Conservation (phyloP, 2,888 invertebrate species). For the Chelonus formosanus region DNA sequence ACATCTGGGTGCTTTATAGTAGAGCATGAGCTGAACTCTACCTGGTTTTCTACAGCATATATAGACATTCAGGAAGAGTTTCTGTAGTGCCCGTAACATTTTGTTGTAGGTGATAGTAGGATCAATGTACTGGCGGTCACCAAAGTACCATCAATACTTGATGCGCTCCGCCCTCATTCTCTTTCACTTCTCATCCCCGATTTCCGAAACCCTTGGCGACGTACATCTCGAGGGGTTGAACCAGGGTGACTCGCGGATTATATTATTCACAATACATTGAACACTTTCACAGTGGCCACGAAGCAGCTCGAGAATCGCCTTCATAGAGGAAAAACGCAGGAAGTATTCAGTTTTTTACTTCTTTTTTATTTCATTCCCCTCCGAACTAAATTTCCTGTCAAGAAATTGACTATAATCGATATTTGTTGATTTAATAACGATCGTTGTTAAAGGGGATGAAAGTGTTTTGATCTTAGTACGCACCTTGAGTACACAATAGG, state of each 20-base stretch:
- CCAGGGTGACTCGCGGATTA: slow-evolving; percentile 56
- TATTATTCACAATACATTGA: slow-evolving; percentile 64
- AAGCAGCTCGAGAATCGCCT: slow-evolving; percentile 47
- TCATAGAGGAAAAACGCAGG: slow-evolving; percentile 30
- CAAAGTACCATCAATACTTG: slow-evolving; percentile 57
- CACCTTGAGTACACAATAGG: slow-evolving; percentile 9
- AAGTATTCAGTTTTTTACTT: not conserved
- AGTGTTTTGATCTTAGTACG: slow-evolving; percentile 9
- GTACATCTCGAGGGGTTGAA: slow-evolving; percentile 35
- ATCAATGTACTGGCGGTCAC: slow-evolving; percentile 46
- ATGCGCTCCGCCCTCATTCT: slow-evolving; percentile 48
- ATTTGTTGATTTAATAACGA: slow-evolving; percentile 17
- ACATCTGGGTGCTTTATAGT: slow-evolving; percentile 49
- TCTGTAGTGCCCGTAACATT: no score
- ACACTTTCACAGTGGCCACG: slow-evolving; percentile 55
- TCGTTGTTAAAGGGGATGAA: not conserved
- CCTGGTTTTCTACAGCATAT: slow-evolving; percentile 32
- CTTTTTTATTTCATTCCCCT: slow-evolving; percentile 5
- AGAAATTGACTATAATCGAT: slow-evolving; percentile 21
- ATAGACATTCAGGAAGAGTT: no score
- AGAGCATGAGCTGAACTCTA: slow-evolving; percentile 30
- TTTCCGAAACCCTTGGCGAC: slow-evolving; percentile 30
- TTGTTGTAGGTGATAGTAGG: slow-evolving; percentile 22
- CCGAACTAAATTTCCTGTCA: slow-evolving; percentile 4
- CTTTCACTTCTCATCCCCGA: slow-evolving; percentile 24